These are phyloP conservation scores for Helleia helle DNA, from an alignment of 2,888 invertebrate genomes.

Conservation along the genomic window DNA sequence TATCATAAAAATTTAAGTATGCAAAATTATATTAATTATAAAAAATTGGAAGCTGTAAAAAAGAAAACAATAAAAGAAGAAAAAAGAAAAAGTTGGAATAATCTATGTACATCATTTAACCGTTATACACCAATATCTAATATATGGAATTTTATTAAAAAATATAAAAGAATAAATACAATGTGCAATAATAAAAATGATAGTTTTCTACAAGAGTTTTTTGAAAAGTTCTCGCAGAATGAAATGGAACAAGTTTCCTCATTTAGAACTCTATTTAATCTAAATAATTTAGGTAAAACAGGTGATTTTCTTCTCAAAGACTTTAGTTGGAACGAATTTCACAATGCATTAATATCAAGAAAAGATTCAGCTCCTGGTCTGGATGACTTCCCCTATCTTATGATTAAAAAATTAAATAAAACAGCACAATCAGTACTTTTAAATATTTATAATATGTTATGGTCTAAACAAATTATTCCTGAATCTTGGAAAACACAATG, in stretches of 20 bases:
- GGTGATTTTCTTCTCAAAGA: conserved; percentile 8
- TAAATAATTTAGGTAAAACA: conserved; percentile 1
- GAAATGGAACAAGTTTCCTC: conserved; percentile 1
- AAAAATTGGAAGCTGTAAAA: conserved; percentile 16
- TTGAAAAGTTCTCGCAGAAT: conserved; percentile 5
- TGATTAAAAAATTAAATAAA: conserved; percentile 14
- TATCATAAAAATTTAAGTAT: conserved; percentile 12
- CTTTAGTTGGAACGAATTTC: conserved; percentile 14
- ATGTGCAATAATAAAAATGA: background rate
- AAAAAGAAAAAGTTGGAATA: conserved; percentile 15
- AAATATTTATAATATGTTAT: conserved; percentile 16
- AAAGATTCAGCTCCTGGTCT: conserved; percentile 18
- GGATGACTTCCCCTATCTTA: conserved; percentile 15
- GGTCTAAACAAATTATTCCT: conserved; percentile 13
- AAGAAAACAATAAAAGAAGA: conserved; percentile 14
- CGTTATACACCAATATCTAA: conserved; percentile 11
- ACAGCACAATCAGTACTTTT: conserved; percentile 11
- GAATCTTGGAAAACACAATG: conserved; percentile 19
- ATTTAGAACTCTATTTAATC: background rate
- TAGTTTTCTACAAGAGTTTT: conserved; percentile 8
- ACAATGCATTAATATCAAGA: conserved; percentile 12
- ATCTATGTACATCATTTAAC: conserved; percentile 17
- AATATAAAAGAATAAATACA: conserved; percentile 3
- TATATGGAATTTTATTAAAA: conserved; percentile 10
- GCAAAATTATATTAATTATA: conserved; percentile 17